Base-by-base conservation (phyloP, 2,888 invertebrate genomes). In the Lasioglossum calceatum region DNA sequence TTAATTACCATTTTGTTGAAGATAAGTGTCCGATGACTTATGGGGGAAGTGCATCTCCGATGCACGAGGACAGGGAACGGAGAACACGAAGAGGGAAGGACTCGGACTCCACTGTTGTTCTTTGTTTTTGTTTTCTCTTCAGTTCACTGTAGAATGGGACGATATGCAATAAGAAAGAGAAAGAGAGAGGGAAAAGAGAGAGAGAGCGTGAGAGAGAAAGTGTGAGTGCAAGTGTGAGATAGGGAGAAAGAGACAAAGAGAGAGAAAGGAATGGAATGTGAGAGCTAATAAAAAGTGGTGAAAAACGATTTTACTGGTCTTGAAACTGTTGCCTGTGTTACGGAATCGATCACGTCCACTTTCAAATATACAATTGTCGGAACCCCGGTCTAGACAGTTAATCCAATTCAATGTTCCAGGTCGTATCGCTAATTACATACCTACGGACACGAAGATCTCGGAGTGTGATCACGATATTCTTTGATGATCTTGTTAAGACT, bases 231-330 rank as follows among this genome's bases (percentile, higher is more conserved):
- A 54, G n/a, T n/a, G n/a, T n/a, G 54, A 64, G 14, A 71, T 44
- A 14, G 44, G 14, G 14, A 44, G 44, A 44, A 14, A 44, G 4
- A 12, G 4, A 39, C 4, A 39, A 23, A 71, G 71, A 42, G 42
- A 42, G 71, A 42, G 67, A 85, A 54, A 72, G 79, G 79, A 75
- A 85, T 85, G 85, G 85, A 85, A 85, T 85, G 85, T 85, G 85
- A 85, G 85, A 85, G 85, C 76, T 77, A 85, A 85, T 85, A 85
- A 85, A 85, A 85, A 85, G 71, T 85, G 76, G 76, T 85, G 79
- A 42, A 42, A 77, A 85, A 76, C 47, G 67, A 85, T 76, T 72
- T 16, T 58, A 32, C 61, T 84, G 76, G 44, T 85, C 61, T 85
- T 85, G 27, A 71, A 75, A 85, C 61, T 79, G 72, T 85, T 47